Base-by-base conservation (phyloP, 2,888 invertebrate genomes). In the Prosapia bicincta region DNA sequence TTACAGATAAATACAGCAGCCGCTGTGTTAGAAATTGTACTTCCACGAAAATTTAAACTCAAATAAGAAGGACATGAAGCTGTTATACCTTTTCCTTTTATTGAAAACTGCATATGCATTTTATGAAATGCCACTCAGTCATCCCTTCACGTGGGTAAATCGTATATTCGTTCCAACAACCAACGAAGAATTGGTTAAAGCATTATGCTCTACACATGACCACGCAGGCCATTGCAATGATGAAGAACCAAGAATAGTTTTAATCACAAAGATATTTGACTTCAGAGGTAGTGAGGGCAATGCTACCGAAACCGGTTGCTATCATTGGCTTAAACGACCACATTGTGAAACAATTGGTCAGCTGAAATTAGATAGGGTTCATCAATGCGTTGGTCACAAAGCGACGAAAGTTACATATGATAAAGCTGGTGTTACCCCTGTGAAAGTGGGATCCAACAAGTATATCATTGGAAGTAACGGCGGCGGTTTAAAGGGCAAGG, bases 401-500 rank as follows among this genome's bases (percentile, higher is more conserved):
- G 25, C 30, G 0, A 23, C 26, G 1, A 25, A 38, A 20, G 72
- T 76, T 38, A 76, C 71, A 1, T 54, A 66, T 28, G 54, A 68
- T 30, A n/a, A 20, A 15, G 76, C 76, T 6, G 75, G 75, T 3
- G 10, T 15, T 3, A 10, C 1, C 10, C 71, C 71, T 7, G 26
- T 76, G n/a, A 67, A 54, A 15, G 76, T 76, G 13, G 76, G 76
- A 23, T 76, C 76, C 5, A 71, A 72, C 30, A 76, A 76, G 69
- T 23, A 69, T 20, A 76, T 76, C 43, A 25, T 67, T 10, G 67
- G 68, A 23, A 43, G 20, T 3, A 26, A 30, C 6, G 67, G 38
- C 6, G 72, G 68, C 20, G 72, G 71, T 13, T 28, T 76, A 54
- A 43, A 20, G 3, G 76, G 76, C 7, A 72, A 72, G 38, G 76